Evolutionary conservation across 2,113 vertebrate species (phyloP).

Genomic region (Leptodactylus fuscus): DNA sequence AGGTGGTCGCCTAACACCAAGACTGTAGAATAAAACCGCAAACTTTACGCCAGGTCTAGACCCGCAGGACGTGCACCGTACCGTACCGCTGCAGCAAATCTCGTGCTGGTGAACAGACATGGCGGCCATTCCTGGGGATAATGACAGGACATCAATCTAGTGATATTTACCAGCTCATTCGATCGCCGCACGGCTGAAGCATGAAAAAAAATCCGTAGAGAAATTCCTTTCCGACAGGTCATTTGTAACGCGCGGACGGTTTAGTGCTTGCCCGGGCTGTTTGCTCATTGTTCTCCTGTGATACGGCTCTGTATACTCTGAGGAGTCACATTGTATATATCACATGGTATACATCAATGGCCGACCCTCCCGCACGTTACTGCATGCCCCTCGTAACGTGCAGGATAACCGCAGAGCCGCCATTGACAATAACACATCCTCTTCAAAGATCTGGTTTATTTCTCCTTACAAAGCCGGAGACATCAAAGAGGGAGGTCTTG

Average conservation of each 20-base stretch:
- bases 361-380: not conserved
- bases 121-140: not conserved
- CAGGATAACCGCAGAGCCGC: not conserved
- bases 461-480: not conserved
- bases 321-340: not conserved
- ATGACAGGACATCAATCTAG: conserved; percentile 35
- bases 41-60: too few relatives aligned
- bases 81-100: too few relatives aligned
- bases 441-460: conserved; percentile 19
- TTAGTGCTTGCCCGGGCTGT: conserved; percentile 18
- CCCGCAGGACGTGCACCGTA: too few relatives aligned
- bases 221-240: conserved; percentile 51
- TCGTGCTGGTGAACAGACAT: too few relatives aligned
- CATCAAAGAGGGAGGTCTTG: not conserved
- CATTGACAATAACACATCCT: not conserved
- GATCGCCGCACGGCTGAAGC: conserved; percentile 37
- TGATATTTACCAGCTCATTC: conserved; percentile 33
- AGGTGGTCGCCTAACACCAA: too few relatives aligned
- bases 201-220: conserved; percentile 36
- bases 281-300: conserved; percentile 34
- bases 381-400: not conserved
- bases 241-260: conserved; percentile 40
- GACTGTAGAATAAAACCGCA: too few relatives aligned
- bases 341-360: not conserved
- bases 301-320: conserved; percentile 5